Evolutionary conservation across 2,888 invertebrate species (phyloP).

Genomic region (Megastigmus dorsalis): DNA sequence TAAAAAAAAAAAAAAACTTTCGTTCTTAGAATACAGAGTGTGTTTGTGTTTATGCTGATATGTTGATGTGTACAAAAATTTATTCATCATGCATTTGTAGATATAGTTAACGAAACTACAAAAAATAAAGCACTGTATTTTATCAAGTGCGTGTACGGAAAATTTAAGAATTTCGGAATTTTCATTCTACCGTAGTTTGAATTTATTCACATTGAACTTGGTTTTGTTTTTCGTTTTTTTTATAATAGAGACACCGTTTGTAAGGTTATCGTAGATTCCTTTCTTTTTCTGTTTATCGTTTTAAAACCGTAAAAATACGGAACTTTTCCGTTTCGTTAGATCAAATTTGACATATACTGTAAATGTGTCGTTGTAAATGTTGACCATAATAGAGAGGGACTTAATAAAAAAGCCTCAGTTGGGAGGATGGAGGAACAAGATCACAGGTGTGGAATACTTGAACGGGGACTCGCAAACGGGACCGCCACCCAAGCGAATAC

Average conservation of each 20-base stretch:
- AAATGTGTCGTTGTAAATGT: no score
- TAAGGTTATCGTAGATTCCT: no score
- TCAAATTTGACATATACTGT: no score
- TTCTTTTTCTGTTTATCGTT: no score
- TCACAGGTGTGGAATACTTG: conserved; percentile 83
- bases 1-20: conserved; percentile 16
- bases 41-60: conserved; percentile 41
- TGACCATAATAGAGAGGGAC: conserved; percentile 20
- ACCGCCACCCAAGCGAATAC: conserved; percentile 77
- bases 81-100: conserved; percentile 38
- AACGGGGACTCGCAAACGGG: conserved; percentile 91
- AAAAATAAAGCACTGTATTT: conserved; percentile 42
- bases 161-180: not conserved
- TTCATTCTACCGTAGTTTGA: not conserved
- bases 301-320: no score
- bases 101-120: conserved; percentile 41
- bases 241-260: not conserved
- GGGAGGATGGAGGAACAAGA: conserved; percentile 86
- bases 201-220: conserved; percentile 13
- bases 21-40: conserved; percentile 14
- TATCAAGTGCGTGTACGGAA: conserved; percentile 23
- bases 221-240: conserved; percentile 15
- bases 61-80: conserved; percentile 37
- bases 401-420: conserved; percentile 82
- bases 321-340: no score